These are phyloP conservation scores for Aspidiotus rigidus DNA, from an alignment of 2,888 invertebrate genomes.

Conservation along the genomic window DNA sequence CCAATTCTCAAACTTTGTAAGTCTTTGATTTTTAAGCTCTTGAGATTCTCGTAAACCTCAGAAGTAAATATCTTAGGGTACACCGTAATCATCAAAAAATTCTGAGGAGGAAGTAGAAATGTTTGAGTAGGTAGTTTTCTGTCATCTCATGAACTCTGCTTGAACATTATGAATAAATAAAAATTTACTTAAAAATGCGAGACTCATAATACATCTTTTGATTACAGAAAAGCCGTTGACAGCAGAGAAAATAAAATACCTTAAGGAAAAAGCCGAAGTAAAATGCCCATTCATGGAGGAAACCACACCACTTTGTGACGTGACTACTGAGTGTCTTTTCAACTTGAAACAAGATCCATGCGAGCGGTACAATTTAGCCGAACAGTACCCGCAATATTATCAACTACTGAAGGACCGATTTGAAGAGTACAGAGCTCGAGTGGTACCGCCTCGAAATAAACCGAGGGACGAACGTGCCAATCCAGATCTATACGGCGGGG, in stretches of 20 bases:
- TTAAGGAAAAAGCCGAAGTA: constrained; percentile 21
- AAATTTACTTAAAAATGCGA: neutral
- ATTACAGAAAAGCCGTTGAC: constrained; percentile 1
- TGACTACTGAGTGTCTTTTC: constrained; percentile 64
- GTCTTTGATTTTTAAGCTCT: too few species aligned
- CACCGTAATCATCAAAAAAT: too few species aligned
- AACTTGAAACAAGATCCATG: constrained; percentile 77
- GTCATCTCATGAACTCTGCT: too few species aligned
- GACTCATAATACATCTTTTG: neutral
- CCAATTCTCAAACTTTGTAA: too few species aligned
- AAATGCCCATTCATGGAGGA: constrained; percentile 20
- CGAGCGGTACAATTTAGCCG: constrained; percentile 46
- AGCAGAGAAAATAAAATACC: constrained; percentile 17
- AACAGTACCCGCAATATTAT: constrained; percentile 10
- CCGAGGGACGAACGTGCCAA: constrained; percentile 17
- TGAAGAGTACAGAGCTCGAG: constrained; percentile 5
- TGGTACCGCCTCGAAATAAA: constrained; percentile 24
- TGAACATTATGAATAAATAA: too few species aligned
- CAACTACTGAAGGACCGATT: constrained; percentile 15
- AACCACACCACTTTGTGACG: constrained; percentile 52
- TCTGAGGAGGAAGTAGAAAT: too few species aligned
- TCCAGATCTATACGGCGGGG: constrained; percentile 9
- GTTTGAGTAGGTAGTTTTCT: too few species aligned
- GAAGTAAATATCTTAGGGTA: too few species aligned
- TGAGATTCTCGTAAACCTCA: too few species aligned